Evolutionary conservation across 1,140 invertebrate species (phyloP).

Genomic region (Procambarus clarkii): DNA sequence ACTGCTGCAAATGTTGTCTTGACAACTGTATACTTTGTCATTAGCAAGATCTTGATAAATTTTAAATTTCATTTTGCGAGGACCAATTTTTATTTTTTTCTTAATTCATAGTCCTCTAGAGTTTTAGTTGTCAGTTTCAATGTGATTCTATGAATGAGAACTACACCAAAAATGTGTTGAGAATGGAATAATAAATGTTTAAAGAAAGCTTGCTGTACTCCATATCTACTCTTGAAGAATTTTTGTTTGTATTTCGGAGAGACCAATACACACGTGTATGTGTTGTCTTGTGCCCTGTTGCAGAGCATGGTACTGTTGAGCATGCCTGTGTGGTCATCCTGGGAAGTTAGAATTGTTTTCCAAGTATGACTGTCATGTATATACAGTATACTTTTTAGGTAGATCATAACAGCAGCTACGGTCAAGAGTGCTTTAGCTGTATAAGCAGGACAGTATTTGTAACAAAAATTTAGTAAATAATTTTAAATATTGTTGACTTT

Average conservation of each 20-base stretch:
- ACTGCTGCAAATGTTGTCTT: neutral
- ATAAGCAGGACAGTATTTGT: neutral
- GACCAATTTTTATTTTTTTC: neutral
- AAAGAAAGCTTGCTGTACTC: constrained; percentile 31
- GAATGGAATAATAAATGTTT: constrained; percentile 9
- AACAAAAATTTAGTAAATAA: neutral
- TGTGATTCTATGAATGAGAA: neutral
- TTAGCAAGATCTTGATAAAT: neutral
- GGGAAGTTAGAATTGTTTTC: too few relatives aligned
- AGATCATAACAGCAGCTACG: neutral
- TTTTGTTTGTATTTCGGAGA: constrained; percentile 57
- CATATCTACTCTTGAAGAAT: constrained; percentile 43
- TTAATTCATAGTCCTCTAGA: neutral
- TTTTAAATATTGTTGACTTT: neutral
- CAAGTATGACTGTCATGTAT: too few relatives aligned
- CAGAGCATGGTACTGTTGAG: neutral
- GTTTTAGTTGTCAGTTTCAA: neutral
- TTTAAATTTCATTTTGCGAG: neutral
- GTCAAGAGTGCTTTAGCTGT: neutral
- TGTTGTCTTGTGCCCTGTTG: constrained; percentile 31
- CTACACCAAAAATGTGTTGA: constrained; percentile 9
- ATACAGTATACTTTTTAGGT: neutral
- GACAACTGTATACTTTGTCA: neutral
- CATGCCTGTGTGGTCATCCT: too few relatives aligned
- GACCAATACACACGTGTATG: constrained; percentile 56